phyloP scores from a whole-genome alignment of 1,140 invertebrate species.

The Nomia melanderi region DNA sequence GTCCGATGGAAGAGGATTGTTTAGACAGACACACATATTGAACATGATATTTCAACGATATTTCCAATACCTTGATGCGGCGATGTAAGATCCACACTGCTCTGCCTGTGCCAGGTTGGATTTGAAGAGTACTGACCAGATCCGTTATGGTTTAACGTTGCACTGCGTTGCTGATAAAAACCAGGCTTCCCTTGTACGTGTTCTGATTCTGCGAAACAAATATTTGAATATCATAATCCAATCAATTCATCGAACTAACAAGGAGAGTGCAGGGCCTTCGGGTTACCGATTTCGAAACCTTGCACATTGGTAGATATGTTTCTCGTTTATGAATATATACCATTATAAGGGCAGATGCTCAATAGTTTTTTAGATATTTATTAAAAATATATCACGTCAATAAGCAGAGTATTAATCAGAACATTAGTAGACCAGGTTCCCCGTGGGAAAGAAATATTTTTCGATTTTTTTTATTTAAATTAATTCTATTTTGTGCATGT shows the following conservation, averaged over 20 bases:
- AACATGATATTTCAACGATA: not conserved
- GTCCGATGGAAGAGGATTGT: conserved; percentile 24
- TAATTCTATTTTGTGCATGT: too few relatives aligned
- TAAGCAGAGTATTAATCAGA: too few relatives aligned
- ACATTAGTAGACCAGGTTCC: too few relatives aligned
- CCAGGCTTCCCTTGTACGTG: conserved; percentile 69
- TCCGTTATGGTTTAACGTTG: conserved; percentile 77
- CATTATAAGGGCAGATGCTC: too few relatives aligned
- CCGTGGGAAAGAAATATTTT: too few relatives aligned
- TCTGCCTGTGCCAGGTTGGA: conserved; percentile 71
- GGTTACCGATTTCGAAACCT: too few relatives aligned
- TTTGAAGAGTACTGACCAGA: conserved; percentile 74
- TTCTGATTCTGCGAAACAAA: conserved; percentile 67
- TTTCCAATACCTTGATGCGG: conserved; percentile 74
- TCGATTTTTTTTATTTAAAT: too few relatives aligned
- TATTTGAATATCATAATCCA: not conserved
- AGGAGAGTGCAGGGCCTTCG: too few relatives aligned
- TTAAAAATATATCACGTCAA: too few relatives aligned
- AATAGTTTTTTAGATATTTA: too few relatives aligned
- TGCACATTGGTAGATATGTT: too few relatives aligned
- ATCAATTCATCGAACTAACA: not conserved
- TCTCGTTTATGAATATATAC: too few relatives aligned
- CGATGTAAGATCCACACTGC: conserved; percentile 68
- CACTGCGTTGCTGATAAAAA: conserved; percentile 73
- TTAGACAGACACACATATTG: conserved; percentile 1